Percentiles rank a stretch among this genome's conserved stretches.
Conservation (phyloP, 1,140 invertebrate species). For the Uloborus diversus region DNA sequence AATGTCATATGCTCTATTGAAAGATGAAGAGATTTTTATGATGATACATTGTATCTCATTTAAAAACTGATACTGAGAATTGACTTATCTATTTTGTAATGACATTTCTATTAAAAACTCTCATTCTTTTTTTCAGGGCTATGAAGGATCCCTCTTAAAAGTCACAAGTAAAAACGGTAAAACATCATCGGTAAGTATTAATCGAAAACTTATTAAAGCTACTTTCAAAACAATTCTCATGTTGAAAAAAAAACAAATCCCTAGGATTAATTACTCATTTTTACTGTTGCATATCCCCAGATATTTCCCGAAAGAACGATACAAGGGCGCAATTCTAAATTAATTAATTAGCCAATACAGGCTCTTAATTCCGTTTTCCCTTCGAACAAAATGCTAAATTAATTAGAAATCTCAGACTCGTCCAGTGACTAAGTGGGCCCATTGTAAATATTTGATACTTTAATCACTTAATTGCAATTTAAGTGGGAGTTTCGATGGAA, state of each 20-base stretch:
- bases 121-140: slow-evolving; percentile 77
- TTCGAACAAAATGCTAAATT: slow-evolving; percentile 36
- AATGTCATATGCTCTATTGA: no score
- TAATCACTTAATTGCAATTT: slow-evolving; percentile 33
- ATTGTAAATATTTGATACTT: slow-evolving; percentile 43
- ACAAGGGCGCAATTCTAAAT: not conserved
- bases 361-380: slow-evolving; percentile 2
- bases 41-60: no score
- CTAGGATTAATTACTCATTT: slow-evolving; percentile 26
- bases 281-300: slow-evolving; percentile 25
- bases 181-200: slow-evolving; percentile 93
- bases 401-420: slow-evolving; percentile 18
- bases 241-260: slow-evolving; percentile 17
- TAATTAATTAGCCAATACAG: slow-evolving; percentile 45
- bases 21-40: no score
- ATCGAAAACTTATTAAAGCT: not conserved
- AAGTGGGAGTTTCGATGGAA: not conserved
- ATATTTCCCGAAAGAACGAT: not conserved
- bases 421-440: no score
- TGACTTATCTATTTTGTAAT: no score
- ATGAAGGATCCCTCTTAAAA: slow-evolving; percentile 98
- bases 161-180: slow-evolving; percentile 99
- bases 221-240: not conserved
- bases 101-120: no score
- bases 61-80: no score